Evolutionary conservation across 2,113 vertebrate species (phyloP).

Genomic region (Notiomystis cincta): DNA sequence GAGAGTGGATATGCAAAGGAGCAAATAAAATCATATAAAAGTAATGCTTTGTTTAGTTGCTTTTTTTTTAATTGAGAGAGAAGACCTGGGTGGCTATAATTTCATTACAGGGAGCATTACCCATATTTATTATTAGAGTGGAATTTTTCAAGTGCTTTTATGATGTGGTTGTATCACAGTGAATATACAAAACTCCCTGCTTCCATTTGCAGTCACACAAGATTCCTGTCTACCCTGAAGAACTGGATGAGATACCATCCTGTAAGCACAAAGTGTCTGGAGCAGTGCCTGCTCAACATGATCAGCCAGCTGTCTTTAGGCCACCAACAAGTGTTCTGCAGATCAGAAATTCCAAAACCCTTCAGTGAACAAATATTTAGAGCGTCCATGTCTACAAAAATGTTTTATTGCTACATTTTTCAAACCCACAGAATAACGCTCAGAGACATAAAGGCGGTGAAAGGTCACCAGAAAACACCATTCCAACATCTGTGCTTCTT

Average conservation of each 20-base stretch:
- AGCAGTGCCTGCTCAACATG: not conserved
- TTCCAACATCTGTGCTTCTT: not conserved
- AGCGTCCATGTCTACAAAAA: not conserved
- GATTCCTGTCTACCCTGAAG: not conserved
- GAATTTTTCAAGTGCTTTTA: not conserved
- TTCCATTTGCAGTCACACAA: not conserved
- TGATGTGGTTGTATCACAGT: not conserved
- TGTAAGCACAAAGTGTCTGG: not conserved
- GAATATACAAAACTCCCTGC: not conserved
- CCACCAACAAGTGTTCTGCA: not conserved
- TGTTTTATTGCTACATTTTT: not conserved
- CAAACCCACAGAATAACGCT: not conserved
- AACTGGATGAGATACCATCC: not conserved
- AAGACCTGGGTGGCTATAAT: not conserved
- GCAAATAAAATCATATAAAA: not conserved
- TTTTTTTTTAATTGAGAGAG: not conserved
- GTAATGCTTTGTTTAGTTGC: not conserved
- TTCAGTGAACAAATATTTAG: constrained; percentile 35
- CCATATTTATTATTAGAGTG: not conserved
- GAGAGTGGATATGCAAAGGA: not conserved
- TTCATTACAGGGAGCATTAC: not conserved
- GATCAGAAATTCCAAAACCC: not conserved
- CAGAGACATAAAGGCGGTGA: not conserved
- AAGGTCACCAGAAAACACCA: not conserved
- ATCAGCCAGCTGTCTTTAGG: not conserved